These are phyloP conservation scores for Monomorium pharaonis DNA, from an alignment of 1,140 invertebrate species.

Conservation along the genomic window DNA sequence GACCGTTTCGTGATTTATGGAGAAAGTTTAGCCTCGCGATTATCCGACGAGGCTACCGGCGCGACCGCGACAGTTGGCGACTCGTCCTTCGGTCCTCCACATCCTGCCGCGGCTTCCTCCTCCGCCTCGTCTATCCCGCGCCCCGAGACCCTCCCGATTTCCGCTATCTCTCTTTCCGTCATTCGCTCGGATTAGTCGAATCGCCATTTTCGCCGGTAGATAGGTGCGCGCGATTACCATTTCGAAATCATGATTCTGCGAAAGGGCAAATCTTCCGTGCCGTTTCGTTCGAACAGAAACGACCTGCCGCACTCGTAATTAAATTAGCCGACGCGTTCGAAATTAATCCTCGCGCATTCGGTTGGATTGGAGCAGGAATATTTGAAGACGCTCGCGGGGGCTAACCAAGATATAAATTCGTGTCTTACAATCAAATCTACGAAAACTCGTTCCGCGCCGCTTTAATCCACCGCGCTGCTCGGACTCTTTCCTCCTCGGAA, in stretches of 20 bases:
- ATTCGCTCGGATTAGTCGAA: constrained; percentile 68
- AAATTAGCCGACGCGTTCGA: constrained; percentile 18
- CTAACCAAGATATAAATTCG: constrained; percentile 15
- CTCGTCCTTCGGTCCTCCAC: constrained; percentile 38
- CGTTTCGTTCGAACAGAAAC: constrained; percentile 39
- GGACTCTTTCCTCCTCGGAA: neutral
- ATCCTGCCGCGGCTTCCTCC: constrained; percentile 18
- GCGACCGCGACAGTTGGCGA: constrained; percentile 71
- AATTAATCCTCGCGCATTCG: constrained; percentile 7
- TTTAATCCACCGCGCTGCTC: neutral
- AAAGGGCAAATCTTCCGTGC: constrained; percentile 33
- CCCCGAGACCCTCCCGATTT: constrained; percentile 13
- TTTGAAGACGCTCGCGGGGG: neutral
- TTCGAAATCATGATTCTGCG: constrained; percentile 45
- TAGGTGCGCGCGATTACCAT: constrained; percentile 44
- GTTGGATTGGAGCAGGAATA: constrained; percentile 24
- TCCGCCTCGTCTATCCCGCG: neutral
- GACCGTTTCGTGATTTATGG: constrained; percentile 77
- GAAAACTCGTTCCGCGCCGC: neutral
- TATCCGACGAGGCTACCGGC: constrained; percentile 59
- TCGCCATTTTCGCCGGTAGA: constrained; percentile 34
- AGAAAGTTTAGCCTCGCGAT: constrained; percentile 75
- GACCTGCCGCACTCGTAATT: constrained; percentile 24
- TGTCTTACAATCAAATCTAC: neutral
- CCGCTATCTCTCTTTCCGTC: constrained; percentile 71